These are phyloP conservation scores for Oxytorus armatus DNA, from an alignment of 2,888 invertebrate species.

Conservation along the genomic window DNA sequence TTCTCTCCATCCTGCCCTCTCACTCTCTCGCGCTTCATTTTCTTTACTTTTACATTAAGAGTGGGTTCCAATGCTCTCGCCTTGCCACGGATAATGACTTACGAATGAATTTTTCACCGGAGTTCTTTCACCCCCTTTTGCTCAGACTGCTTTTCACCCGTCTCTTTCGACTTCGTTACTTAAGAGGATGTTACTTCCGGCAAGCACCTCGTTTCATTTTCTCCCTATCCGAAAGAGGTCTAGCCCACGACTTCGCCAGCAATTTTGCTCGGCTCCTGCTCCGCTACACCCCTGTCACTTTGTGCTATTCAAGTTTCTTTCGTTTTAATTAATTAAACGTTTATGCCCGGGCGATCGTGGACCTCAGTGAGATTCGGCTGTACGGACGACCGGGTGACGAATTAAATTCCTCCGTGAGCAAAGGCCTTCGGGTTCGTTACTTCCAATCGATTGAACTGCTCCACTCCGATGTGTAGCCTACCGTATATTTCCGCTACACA, in stretches of 20 bases:
- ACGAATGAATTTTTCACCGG: constrained; percentile 48
- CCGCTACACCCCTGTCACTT: not conserved
- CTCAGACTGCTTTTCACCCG: constrained; percentile 1
- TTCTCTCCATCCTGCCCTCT: constrained; percentile 4
- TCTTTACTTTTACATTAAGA: constrained; percentile 52
- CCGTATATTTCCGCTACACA: not conserved
- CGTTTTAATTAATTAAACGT: constrained; percentile 50
- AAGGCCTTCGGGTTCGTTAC: constrained; percentile 6
- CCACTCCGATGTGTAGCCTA: not conserved
- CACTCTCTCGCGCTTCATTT: not conserved
- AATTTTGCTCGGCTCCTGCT: constrained; percentile 1
- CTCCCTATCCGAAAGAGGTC: constrained; percentile 1
- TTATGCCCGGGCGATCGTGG: constrained; percentile 14
- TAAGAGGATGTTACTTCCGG: constrained; percentile 33
- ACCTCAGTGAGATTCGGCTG: not conserved
- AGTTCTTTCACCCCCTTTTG: constrained; percentile 33
- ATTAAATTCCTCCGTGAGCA: constrained; percentile 25
- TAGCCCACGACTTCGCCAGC: constrained; percentile 5
- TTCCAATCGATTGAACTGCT: constrained; percentile 32
- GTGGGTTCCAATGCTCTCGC: constrained; percentile 26
- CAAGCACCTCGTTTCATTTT: constrained; percentile 1
- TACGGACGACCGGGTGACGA: constrained; percentile 28
- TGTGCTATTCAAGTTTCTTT: constrained; percentile 19
- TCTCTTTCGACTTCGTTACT: constrained; percentile 17
- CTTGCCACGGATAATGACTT: constrained; percentile 51